Percentiles rank a stretch among this genome's conserved stretches.
These are phyloP conservation scores for Ranitomeya imitator DNA, from an alignment of 2,113 vertebrate species.

Conservation along the genomic window DNA sequence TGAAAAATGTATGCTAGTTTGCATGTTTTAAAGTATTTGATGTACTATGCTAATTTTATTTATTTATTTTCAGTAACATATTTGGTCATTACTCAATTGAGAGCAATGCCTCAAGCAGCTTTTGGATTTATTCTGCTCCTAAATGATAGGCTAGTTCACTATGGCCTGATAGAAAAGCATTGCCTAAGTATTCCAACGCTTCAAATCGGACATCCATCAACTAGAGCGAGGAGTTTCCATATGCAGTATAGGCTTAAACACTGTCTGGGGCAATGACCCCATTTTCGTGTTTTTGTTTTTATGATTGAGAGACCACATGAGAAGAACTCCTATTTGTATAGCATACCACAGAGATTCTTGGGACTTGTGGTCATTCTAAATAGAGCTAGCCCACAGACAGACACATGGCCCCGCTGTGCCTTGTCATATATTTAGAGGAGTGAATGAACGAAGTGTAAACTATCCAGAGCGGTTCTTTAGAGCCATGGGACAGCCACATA, in stretches of 20 bases:
- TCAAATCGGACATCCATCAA: neutral
- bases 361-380: neutral
- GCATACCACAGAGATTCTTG: neutral
- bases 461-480: neutral
- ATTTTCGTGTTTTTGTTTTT: neutral
- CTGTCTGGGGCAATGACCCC: neutral
- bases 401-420: neutral
- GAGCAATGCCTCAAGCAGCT: no score
- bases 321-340: neutral
- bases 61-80: no score
- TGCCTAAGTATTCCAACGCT: neutral
- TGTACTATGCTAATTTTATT: no score
- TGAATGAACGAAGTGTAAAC: neutral
- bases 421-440: neutral
- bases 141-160: no score
- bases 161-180: neutral
- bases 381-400: neutral
- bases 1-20: no score
- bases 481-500: neutral
- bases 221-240: neutral
- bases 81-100: no score
- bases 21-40: no score
- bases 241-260: neutral
- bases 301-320: neutral
- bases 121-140: no score